phyloP scores from a whole-genome alignment of 2,888 invertebrate genomes.

The Pheosia tremula region DNA sequence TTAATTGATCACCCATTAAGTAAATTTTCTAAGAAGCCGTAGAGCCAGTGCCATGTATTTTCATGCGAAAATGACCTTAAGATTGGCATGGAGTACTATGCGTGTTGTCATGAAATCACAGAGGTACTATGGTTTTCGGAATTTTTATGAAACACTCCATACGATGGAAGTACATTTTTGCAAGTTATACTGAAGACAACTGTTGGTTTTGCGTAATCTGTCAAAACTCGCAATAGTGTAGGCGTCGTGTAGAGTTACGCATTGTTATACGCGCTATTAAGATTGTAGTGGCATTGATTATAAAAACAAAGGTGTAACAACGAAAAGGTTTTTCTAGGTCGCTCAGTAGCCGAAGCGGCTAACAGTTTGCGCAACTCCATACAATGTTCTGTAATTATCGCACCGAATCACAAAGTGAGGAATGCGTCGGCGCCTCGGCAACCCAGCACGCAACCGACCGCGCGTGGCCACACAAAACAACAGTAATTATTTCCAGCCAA shows the following conservation, averaged over 20 bases:
- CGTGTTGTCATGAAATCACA: no score
- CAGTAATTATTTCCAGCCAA: conserved; percentile 62
- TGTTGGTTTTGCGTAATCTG: no score
- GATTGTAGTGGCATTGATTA: conserved; percentile 13
- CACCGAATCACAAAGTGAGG: conserved; percentile 53
- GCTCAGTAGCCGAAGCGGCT: conserved; percentile 44
- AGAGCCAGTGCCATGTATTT: no score
- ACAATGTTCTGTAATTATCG: conserved; percentile 66
- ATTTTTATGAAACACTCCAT: no score
- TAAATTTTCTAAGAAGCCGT: no score
- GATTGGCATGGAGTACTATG: no score
- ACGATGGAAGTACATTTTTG: no score
- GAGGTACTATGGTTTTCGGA: no score
- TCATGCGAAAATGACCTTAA: no score
- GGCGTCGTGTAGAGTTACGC: conserved; percentile 3
- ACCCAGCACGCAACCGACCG: conserved; percentile 54
- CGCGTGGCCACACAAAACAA: conserved; percentile 61
- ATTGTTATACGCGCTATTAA: conserved; percentile 9
- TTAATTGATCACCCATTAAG: no score
- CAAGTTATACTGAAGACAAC: no score
- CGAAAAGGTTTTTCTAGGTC: conserved; percentile 60
- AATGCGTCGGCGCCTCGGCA: conserved; percentile 46
- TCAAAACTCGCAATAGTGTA: no score
- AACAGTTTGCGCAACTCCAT: conserved; percentile 61
- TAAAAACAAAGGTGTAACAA: conserved; percentile 41